Percentiles rank a stretch among this genome's conserved stretches.
Conservation (phyloP, 2,797 vertebrate genomes). For the Cichlasoma orientale region DNA sequence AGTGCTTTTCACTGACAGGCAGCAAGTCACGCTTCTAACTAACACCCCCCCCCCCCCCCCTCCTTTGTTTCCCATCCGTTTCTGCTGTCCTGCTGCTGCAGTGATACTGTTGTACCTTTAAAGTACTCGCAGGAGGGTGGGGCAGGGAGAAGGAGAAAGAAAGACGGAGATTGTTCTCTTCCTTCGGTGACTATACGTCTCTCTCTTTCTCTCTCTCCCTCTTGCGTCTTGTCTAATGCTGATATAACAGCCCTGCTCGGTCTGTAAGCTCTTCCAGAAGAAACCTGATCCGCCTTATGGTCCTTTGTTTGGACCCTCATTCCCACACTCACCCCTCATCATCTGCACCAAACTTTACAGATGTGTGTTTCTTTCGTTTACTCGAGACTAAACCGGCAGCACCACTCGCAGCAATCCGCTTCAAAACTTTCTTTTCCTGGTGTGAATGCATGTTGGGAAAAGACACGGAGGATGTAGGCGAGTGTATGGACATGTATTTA, state of each 20-base stretch:
- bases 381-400: slow-evolving; percentile 28
- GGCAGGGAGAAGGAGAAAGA: slow-evolving; percentile 23
- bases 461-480: slow-evolving; percentile 31
- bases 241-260: slow-evolving; percentile 55
- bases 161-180: slow-evolving; percentile 45
- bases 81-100: slow-evolving; percentile 17
- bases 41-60: background rate
- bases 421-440: slow-evolving; percentile 20
- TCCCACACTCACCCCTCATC: slow-evolving; percentile 74
- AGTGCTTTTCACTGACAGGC: background rate
- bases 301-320: slow-evolving; percentile 67
- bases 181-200: slow-evolving; percentile 26
- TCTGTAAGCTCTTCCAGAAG: slow-evolving; percentile 52
- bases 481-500: slow-evolving; percentile 45
- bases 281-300: slow-evolving; percentile 63
- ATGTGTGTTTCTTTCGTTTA: slow-evolving; percentile 61
- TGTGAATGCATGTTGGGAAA: slow-evolving; percentile 39
- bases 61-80: slow-evolving; percentile 7
- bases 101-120: background rate
- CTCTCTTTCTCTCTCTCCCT: background rate
- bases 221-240: slow-evolving; percentile 31
- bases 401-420: slow-evolving; percentile 51
- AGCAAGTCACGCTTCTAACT: background rate
- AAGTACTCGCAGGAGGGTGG: slow-evolving; percentile 15
- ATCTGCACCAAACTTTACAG: slow-evolving; percentile 51